phyloP scores from a whole-genome alignment of 2,888 invertebrate genomes.

The Nematopogon swammerdamellus region DNA sequence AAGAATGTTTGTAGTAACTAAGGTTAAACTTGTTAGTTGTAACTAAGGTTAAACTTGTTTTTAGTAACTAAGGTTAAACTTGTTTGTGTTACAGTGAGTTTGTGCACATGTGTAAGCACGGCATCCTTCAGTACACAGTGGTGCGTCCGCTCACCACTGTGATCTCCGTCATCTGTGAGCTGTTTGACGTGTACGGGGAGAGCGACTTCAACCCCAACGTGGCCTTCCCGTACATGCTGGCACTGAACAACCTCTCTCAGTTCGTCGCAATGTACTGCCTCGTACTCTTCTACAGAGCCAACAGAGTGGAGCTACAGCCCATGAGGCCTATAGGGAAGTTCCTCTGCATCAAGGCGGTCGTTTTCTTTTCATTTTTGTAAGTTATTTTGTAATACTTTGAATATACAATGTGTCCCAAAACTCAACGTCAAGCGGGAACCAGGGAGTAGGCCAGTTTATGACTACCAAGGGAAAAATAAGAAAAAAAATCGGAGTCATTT shows the following conservation, averaged over 20 bases:
- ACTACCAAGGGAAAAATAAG: too few species aligned
- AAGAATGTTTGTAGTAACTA: too few species aligned
- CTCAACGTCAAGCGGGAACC: too few species aligned
- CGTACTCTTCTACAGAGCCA: constrained; percentile 90
- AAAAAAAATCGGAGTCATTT: too few species aligned
- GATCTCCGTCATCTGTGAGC: constrained; percentile 85
- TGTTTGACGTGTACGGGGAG: constrained; percentile 84
- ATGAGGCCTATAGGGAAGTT: constrained; percentile 96
- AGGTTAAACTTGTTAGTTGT: too few species aligned
- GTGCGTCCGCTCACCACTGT: constrained; percentile 87
- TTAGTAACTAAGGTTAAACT: too few species aligned
- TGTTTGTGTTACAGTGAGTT: constrained; percentile 57
- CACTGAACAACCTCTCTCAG: constrained; percentile 89
- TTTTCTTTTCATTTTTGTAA: constrained; percentile 98
- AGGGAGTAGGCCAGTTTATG: too few species aligned
- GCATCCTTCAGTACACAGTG: constrained; percentile 92
- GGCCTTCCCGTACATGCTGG: constrained; percentile 88
- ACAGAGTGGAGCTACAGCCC: constrained; percentile 79
- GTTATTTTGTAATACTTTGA: constrained; percentile 41
- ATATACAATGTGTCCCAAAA: too few species aligned
- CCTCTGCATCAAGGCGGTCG: constrained; percentile 94
- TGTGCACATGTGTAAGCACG: constrained; percentile 94
- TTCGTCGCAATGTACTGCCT: constrained; percentile 96
- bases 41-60: too few species aligned
- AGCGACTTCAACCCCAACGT: constrained; percentile 82